These are phyloP conservation scores for Ischnus inquisitorius DNA, from an alignment of 2,888 invertebrate genomes.

Conservation along the genomic window DNA sequence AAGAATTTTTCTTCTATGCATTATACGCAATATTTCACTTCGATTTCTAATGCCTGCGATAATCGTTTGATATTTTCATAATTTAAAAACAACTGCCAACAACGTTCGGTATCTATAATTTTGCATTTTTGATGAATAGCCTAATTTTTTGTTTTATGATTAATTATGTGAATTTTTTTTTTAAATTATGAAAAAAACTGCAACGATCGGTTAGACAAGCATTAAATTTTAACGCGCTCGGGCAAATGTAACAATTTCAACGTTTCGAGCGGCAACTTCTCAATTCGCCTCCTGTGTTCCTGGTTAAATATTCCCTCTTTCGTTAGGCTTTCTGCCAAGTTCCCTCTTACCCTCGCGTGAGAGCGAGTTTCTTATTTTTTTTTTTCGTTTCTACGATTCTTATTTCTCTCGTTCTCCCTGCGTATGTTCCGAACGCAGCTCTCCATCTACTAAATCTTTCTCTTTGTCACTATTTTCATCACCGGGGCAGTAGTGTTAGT, in stretches of 20 bases:
- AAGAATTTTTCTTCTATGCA: not conserved
- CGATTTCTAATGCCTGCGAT: not conserved
- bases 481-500: constrained; percentile 53
- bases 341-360: not conserved
- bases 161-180: not conserved
- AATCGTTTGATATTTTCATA: too few species aligned
- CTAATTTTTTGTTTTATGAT: too few species aligned
- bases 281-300: constrained; percentile 49
- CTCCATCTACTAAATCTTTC: constrained; percentile 6
- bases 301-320: constrained; percentile 55
- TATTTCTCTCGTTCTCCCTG: constrained; percentile 35
- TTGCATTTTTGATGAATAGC: too few species aligned
- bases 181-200: not conserved
- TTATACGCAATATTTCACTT: not conserved
- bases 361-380: not conserved
- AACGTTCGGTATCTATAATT: too few species aligned
- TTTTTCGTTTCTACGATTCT: constrained; percentile 21
- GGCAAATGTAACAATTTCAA: not conserved
- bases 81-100: too few species aligned
- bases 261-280: not conserved
- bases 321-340: constrained; percentile 60
- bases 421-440: constrained; percentile 8
- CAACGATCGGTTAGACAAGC: not conserved
- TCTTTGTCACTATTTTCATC: constrained; percentile 50
- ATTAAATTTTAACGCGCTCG: not conserved